Evolutionary conservation across 2,113 vertebrate species (phyloP), one percentile per base, ranked within the genome.

Genomic region (Phasianus colchicus): DNA sequence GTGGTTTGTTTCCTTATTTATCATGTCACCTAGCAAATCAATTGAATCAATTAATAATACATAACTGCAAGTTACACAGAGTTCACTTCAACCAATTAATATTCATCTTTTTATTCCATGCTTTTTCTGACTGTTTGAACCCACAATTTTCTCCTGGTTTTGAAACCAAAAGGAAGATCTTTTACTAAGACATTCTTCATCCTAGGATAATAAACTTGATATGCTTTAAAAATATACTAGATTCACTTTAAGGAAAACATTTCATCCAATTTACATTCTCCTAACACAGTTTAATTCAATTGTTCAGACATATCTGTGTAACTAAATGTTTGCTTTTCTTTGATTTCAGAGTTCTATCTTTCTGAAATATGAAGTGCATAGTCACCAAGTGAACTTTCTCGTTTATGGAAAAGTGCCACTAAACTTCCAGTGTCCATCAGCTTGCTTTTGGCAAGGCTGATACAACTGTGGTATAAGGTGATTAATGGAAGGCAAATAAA

Each of bases 401-500:
- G 74, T 91, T 89, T 88, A 78, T 15, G 8, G 90, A 83, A 95
- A 96, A 94, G 61, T 90, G 78, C 65, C 89, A 71, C 90, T 93
- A 89, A 95, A 95, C 70, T 93, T 95, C 65, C 12, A 70, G 83
- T 95, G 94, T 92, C 81, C 78, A 92, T 96, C 90, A 94, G 58
- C 77, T 94, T 88, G 71, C 25, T 92, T 95, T 96, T 95, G 87
- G 92, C 90, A 96, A 97, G 74, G 55, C 83, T 96, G 93, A 96
- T 97, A 92, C 58, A 96, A 96, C 70, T 85, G 75, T 90, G 86
- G 88, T 81, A 74, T 73, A 95, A 96, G 77, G 91, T 97, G 93
- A 98, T 97, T 98, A 98, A 97, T 97, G 94, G 66, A 96, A 97
- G 91, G 87, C 86, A 98, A 97, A 97, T 97, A 96, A 96, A 93